A percentile compares a stretch with the other conserved stretches of the same genome.
Conservation (phyloP, 2,888 invertebrate species). For the Strigamia crassipes region DNA sequence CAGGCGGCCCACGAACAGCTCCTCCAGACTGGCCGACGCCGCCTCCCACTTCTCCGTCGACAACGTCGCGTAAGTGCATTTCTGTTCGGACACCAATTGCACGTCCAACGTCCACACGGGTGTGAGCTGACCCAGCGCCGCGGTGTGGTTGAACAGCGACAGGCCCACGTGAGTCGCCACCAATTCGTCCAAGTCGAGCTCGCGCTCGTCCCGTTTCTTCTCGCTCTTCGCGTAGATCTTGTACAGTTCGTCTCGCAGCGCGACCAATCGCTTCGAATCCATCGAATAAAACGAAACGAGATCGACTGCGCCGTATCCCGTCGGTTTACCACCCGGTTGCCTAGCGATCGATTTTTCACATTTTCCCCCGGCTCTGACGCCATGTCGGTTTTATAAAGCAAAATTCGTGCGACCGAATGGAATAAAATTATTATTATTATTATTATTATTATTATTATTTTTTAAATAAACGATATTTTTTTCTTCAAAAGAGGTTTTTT, state of each 20-base stretch:
- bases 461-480: no score
- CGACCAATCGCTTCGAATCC: constrained; percentile 43
- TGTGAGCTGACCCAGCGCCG: constrained; percentile 33
- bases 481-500: no score
- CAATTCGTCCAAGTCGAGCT: constrained; percentile 39
- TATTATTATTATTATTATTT: no score
- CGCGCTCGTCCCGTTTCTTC: not conserved
- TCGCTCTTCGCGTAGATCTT: not conserved
- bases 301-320: not conserved
- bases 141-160: constrained; percentile 43
- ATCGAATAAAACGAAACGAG: not conserved
- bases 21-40: constrained; percentile 6
- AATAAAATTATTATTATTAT: no score
- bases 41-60: constrained; percentile 36
- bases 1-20: constrained; percentile 6
- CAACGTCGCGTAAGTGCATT: not conserved
- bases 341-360: not conserved
- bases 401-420: no score
- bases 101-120: constrained; percentile 31
- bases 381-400: no score
- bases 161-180: constrained; percentile 43
- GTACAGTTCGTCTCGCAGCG: constrained; percentile 44
- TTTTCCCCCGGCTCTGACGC: no score
- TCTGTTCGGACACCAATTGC: not conserved
- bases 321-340: not conserved